These are phyloP conservation scores for Hypomesus transpacificus DNA, from an alignment of 2,113 vertebrate genomes.

Conservation along the genomic window DNA sequence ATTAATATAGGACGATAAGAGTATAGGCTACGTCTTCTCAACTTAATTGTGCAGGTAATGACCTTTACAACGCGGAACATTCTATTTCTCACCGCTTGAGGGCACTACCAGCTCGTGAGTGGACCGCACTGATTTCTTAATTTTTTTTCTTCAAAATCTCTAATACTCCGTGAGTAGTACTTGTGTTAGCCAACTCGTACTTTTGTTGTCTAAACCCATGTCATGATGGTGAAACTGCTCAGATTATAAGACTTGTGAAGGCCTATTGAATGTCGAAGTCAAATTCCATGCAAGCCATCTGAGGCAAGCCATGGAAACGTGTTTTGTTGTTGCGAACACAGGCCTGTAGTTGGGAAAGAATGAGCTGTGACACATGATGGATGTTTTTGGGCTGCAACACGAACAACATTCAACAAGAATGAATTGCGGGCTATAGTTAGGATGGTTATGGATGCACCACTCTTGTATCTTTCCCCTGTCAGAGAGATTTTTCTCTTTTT, in stretches of 20 bases:
- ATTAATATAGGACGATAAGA: too few species aligned
- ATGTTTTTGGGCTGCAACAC: too few species aligned
- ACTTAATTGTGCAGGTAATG: neutral
- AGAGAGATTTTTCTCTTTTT: constrained; percentile 29
- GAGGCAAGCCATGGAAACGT: too few species aligned
- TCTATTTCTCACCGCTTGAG: constrained; percentile 13
- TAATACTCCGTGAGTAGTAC: constrained; percentile 2
- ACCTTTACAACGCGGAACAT: too few species aligned
- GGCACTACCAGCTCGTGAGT: constrained; percentile 25
- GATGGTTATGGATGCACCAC: neutral
- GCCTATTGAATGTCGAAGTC: too few species aligned
- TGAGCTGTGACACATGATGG: too few species aligned
- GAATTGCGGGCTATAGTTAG: too few species aligned
- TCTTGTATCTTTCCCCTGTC: neutral
- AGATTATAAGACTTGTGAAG: neutral
- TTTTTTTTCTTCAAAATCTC: too few species aligned
- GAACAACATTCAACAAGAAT: too few species aligned
- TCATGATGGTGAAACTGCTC: constrained; percentile 8
- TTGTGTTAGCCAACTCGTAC: neutral
- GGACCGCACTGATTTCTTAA: neutral
- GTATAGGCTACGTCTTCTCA: neutral
- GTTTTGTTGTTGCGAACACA: too few species aligned
- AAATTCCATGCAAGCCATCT: too few species aligned
- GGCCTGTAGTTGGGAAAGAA: too few species aligned
- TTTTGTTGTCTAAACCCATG: constrained; percentile 5